Conservation (phyloP, 2,888 invertebrate genomes). For the Tetheella fluctuosa region DNA sequence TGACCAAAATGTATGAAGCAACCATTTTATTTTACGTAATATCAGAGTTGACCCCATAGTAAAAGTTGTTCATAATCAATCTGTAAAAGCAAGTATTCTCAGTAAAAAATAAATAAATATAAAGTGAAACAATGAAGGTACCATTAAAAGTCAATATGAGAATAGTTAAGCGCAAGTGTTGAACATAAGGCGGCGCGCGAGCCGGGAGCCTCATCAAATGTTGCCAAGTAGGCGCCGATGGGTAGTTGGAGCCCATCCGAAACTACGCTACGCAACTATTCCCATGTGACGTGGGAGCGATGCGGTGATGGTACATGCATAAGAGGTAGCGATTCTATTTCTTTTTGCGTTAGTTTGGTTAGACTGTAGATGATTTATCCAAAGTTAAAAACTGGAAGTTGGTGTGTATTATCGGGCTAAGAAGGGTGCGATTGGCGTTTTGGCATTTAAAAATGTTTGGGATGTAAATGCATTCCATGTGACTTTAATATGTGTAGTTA, state of each 20-base stretch:
- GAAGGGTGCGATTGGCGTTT: too few relatives aligned
- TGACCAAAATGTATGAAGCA: too few relatives aligned
- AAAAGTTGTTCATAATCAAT: background rate
- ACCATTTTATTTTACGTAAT: too few relatives aligned
- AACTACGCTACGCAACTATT: constrained; percentile 46
- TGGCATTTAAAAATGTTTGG: too few relatives aligned
- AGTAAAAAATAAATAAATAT: constrained; percentile 11
- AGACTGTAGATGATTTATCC: background rate
- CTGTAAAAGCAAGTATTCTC: background rate
- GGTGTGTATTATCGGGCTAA: background rate
- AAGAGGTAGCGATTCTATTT: background rate
- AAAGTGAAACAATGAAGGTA: constrained; percentile 22
- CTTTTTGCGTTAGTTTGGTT: too few relatives aligned
- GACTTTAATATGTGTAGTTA: too few relatives aligned
- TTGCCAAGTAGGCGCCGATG: constrained; percentile 23
- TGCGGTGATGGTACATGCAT: background rate
- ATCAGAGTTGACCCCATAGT: too few relatives aligned
- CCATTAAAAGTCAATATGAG: constrained; percentile 25
- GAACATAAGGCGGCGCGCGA: background rate
- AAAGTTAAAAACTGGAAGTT: background rate
- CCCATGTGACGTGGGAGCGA: constrained; percentile 31
- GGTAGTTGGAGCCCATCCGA: constrained; percentile 31
- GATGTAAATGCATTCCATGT: too few relatives aligned
- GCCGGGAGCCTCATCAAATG: constrained; percentile 22
- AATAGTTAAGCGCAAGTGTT: constrained; percentile 22